Evolutionary conservation across 2,888 invertebrate genomes (phyloP), one percentile per base, ranked within the genome.

Genomic region (Atethmia centrago): DNA sequence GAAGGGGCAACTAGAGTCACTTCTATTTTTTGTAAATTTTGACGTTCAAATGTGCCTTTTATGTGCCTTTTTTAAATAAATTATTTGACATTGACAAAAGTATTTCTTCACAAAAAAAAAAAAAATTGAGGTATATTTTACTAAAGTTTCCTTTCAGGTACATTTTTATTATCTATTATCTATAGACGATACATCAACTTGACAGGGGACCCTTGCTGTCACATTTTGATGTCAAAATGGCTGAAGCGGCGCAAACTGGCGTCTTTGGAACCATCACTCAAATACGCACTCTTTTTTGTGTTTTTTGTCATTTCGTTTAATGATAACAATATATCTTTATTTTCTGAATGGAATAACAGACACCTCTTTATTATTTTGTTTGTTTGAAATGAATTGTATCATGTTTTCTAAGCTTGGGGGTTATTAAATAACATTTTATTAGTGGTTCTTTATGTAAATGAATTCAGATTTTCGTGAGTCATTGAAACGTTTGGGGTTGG

Each of bases 171-270:
- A n/a, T n/a, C n/a, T n/a, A n/a, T n/a, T n/a, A 80, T 81, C 77
- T 80, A 75, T 83, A 70, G 56, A 71, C 75, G 75, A 78, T 80
- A 85, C 71, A 80, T 84, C 84, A 83, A 80, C 58, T 47, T 85
- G 84, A 78, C 71, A 68, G 61, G 59, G 74, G 83, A 67, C 68
- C 70, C 72, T 69, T n/a, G 67, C 75, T 85, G 85, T 83, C 85
- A 85, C 66, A 75, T 83, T 79, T 62, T 74, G 59, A 71, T 76
- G 84, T 80, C 85, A 85, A 85, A 83, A 83, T 82, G 74, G 67
- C 65, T 28, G 79, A 47, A 47, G 58, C 67, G 74, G 36, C 63
- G 12, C 66, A 74, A 81, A 79, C 83, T 79, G 80, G 80, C 42
- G 19, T 14, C 70, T 3, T 19, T 49, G 61, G 67, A 51, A 56